Evolutionary conservation across 1,140 invertebrate genomes (phyloP), one percentile per base, ranked within the genome.

Genomic region (Zaprionus inermis): DNA sequence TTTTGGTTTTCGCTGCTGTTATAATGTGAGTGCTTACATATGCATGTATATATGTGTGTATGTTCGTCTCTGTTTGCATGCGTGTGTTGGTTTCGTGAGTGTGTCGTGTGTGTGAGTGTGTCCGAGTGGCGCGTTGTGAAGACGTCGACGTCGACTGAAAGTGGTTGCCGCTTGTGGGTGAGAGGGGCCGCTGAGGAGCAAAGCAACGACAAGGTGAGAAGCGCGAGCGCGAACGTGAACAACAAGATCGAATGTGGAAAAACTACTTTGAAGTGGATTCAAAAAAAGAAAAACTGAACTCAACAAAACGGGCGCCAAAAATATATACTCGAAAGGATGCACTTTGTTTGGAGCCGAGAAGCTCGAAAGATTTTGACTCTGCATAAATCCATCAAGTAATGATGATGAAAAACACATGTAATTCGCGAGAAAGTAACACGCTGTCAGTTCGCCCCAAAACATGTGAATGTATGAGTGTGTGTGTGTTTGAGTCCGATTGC

Each of bases 371-470:
- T 46, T 74, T 63, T 5, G 38, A 22, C 36, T 10, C 38, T 30
- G 20, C 28, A 73, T 56, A 49, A 63, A 59, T 41, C 11, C 41
- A 70, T 38, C 20, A 12, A 65, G 44, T 38, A 54, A 63, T 30
- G n/a, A 32, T 70, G 67, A 76, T 72, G 63, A 74, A 90, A 88
- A 89, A 89, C 85, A 89, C 84, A 89, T 89, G 84, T 89, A 89
- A 89, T 90, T 84, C 67, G 80, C 85, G 85, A 90, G 84, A 89
- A 89, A 89, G 84, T 89, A 89, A 89, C 84, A 89, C 84, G 84
- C 84, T 89, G 84, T 90, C 84, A 89, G 76, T 85, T 85, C 70
- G 68, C 71, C 34, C 68, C 66, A 82, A 79, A 84, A 66, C 68
- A 56, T 61, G 67, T 75, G 70, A 57, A 75, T 74, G 75, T 78